A percentile compares a stretch with the other conserved stretches of the same genome.
phyloP scores from a whole-genome alignment of 2,797 vertebrate species.

The Columba guinea region DNA sequence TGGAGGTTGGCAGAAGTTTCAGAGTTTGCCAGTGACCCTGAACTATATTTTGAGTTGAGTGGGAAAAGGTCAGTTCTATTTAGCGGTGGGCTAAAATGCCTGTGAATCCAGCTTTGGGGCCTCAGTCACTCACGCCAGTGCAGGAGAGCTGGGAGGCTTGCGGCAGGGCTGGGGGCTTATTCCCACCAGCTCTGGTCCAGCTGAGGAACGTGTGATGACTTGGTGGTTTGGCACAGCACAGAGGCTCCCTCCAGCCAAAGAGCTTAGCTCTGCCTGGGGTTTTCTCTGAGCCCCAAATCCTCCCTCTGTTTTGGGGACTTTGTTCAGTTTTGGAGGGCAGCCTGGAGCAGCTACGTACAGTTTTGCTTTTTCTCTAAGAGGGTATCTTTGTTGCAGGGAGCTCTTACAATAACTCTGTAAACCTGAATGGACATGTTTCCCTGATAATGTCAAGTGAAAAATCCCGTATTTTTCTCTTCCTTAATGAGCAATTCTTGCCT shows the following conservation, averaged over 20 bases:
- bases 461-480: conserved; percentile 17
- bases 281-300: not conserved
- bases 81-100: not conserved
- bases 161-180: not conserved
- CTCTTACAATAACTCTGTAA: conserved; percentile 1
- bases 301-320: not conserved
- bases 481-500: conserved; percentile 25
- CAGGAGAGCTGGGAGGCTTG: not conserved
- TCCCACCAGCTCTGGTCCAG: not conserved
- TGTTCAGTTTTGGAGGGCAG: not conserved
- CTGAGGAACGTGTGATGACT: not conserved
- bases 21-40: not conserved
- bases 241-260: not conserved
- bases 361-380: not conserved
- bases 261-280: not conserved
- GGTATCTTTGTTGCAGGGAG: not conserved
- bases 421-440: conserved; percentile 11
- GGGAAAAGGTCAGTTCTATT: not conserved
- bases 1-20: not conserved
- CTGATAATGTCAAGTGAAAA: conserved; percentile 5
- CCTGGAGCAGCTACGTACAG: not conserved
- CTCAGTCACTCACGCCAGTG: rapidly evolving
- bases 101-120: not conserved
- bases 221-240: rapidly evolving
- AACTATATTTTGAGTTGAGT: not conserved